phyloP scores from a whole-genome alignment of 2,888 invertebrate genomes.

The Rotaria socialis region DNA sequence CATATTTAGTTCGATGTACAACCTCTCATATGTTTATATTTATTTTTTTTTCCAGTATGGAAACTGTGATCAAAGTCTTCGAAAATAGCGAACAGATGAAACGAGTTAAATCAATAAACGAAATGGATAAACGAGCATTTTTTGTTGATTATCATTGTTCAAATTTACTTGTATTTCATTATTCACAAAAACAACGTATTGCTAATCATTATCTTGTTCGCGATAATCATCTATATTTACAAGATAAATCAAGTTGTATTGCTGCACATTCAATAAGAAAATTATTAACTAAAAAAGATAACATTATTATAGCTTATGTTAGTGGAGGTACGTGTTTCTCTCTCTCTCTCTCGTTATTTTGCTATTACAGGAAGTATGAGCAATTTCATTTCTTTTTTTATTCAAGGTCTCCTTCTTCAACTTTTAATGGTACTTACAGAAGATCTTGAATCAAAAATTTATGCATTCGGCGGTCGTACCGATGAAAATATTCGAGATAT shows the following conservation, averaged over 20 bases:
- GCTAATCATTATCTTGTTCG: slow-evolving; percentile 39
- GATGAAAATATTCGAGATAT: slow-evolving; percentile 41
- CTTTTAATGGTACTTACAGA: slow-evolving; percentile 32
- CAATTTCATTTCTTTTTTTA: background rate
- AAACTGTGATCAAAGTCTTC: slow-evolving; percentile 32
- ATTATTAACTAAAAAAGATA: slow-evolving; percentile 46
- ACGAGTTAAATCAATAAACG: slow-evolving; percentile 10
- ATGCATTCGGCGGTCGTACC: slow-evolving; percentile 42
- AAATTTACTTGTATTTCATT: slow-evolving; percentile 46
- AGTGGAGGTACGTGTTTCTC: slow-evolving; percentile 39
- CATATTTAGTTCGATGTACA: too few relatives aligned
- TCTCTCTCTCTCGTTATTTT: too few relatives aligned
- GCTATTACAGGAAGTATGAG: too few relatives aligned
- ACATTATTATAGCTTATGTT: slow-evolving; percentile 40
- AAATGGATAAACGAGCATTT: slow-evolving; percentile 38
- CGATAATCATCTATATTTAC: slow-evolving; percentile 38
- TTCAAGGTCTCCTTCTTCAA: slow-evolving; percentile 6
- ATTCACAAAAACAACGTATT: slow-evolving; percentile 40
- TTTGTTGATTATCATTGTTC: slow-evolving; percentile 44
- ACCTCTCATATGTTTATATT: background rate
- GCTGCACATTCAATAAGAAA: slow-evolving; percentile 41
- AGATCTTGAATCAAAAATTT: slow-evolving; percentile 43
- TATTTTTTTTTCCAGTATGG: background rate
- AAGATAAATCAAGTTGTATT: slow-evolving; percentile 46
- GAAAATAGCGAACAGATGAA: slow-evolving; percentile 37